Conservation (phyloP, 2,888 invertebrate genomes). For the Limnephilus lunatus region DNA sequence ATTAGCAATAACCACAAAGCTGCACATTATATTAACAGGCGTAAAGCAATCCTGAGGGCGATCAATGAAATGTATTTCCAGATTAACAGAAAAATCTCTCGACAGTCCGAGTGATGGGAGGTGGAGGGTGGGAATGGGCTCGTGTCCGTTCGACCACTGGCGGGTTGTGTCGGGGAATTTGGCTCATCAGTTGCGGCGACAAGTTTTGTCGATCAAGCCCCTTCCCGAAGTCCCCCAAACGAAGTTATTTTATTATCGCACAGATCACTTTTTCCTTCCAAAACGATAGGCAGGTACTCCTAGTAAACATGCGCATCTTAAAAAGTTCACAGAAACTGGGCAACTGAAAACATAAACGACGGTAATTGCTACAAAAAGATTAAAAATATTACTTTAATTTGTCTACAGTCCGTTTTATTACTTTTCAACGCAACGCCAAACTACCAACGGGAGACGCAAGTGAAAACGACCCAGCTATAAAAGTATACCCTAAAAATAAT, state of each 20-base stretch:
- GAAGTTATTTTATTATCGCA: conserved; percentile 5
- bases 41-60: background rate
- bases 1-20: too few relatives aligned
- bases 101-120: background rate
- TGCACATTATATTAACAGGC: too few relatives aligned
- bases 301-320: background rate
- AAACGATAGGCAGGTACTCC: background rate
- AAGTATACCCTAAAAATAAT: background rate
- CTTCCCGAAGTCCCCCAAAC: conserved; percentile 3
- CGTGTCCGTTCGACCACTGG: background rate
- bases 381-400: background rate
- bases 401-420: background rate
- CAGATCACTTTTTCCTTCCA: background rate
- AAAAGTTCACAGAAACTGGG: background rate
- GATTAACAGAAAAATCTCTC: background rate
- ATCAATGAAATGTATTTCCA: background rate
- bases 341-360: background rate
- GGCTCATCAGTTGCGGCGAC: conserved; percentile 36
- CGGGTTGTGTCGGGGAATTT: conserved; percentile 29
- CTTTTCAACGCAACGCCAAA: background rate
- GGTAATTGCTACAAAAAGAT: background rate
- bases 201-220: conserved; percentile 48
- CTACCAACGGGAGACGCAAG: background rate
- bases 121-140: background rate
- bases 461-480: background rate